phyloP scores from a whole-genome alignment of 2,888 invertebrate species.

The Chrysolina haemoptera region DNA sequence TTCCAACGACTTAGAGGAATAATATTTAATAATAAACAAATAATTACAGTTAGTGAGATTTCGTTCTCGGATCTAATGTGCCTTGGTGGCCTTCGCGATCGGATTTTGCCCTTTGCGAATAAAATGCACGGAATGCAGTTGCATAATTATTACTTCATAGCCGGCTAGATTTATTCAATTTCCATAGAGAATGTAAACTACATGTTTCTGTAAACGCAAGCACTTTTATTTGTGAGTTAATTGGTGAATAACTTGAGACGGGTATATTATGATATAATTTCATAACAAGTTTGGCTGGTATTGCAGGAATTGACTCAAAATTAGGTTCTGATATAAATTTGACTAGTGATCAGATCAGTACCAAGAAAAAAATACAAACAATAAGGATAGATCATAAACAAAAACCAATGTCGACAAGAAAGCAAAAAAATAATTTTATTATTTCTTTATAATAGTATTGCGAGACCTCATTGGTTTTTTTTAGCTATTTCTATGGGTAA shows the following conservation, averaged over 20 bases:
- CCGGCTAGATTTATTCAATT: conserved; percentile 54
- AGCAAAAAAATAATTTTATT: too few relatives aligned
- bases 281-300: conserved; percentile 24
- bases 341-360: neutral
- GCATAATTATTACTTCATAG: conserved; percentile 57
- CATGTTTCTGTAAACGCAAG: conserved; percentile 34
- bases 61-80: conserved; percentile 35
- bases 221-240: conserved; percentile 39
- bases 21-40: conserved; percentile 38
- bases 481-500: too few relatives aligned
- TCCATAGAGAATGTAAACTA: conserved; percentile 51
- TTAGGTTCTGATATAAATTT: neutral
- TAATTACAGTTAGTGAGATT: conserved; percentile 42
- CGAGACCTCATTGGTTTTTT: neutral
- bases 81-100: conserved; percentile 49
- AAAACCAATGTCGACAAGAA: too few relatives aligned
- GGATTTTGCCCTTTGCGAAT: conserved; percentile 57
- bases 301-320: neutral
- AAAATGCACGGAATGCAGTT: conserved; percentile 56
- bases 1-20: conserved; percentile 17
- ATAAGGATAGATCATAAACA: too few relatives aligned
- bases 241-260: conserved; percentile 37
- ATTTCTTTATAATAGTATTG: neutral
- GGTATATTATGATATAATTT: conserved; percentile 34
- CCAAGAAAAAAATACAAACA: neutral